phyloP scores from a whole-genome alignment of 1,140 invertebrate genomes.

The Pseudomyrmex cubaensis region DNA sequence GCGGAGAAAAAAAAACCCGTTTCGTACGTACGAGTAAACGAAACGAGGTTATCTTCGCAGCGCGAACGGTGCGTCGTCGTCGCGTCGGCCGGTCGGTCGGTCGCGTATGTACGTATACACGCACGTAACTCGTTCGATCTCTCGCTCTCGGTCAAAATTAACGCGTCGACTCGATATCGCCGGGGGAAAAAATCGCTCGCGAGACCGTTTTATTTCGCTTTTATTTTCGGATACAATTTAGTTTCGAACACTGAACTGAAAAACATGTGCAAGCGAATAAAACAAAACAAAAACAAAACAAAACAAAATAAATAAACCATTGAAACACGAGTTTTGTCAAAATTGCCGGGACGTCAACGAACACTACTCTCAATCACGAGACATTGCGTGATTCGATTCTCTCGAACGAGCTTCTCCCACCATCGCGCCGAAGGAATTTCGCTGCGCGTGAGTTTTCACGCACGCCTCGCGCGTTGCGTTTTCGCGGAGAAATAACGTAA shows the following conservation, averaged over 20 bases:
- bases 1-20: conserved; percentile 18
- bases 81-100: background rate
- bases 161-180: no score
- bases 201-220: no score
- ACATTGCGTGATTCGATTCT: background rate
- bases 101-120: background rate
- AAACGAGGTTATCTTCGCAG: conserved; percentile 42
- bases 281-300: no score
- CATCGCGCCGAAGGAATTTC: conserved; percentile 20
- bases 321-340: no score
- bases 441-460: conserved; percentile 20
- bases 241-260: no score
- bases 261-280: no score
- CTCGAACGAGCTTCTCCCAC: no score
- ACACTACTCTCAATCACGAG: background rate
- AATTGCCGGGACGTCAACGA: no score
- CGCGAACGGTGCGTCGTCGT: background rate
- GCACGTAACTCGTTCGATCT: no score
- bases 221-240: no score
- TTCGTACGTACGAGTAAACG: conserved; percentile 42
- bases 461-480: background rate
- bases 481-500: conserved; percentile 8
- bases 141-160: no score
- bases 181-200: no score
- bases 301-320: conserved; percentile 3